Base-by-base conservation (phyloP, 2,113 vertebrate genomes). In the Cyprinodon brontotheroides region DNA sequence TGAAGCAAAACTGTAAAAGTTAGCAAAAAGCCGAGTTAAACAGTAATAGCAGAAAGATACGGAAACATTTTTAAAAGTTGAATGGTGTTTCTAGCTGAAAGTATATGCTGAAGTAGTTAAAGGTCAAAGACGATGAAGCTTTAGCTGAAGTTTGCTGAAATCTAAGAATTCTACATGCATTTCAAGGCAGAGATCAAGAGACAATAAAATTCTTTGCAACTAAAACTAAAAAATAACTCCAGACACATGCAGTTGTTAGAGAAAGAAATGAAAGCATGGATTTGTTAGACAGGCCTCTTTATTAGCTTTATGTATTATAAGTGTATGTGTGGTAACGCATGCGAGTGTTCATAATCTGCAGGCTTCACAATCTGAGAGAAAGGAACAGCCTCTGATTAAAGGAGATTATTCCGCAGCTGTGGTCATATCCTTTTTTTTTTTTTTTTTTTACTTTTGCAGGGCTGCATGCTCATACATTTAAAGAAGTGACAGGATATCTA, bases 191-290 rank as follows among this genome's bases (percentile, higher is more conserved):
- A 29, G 68, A 87, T 86, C 71, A 86, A 70, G 77, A 64, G 45
- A 70, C 65, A 75, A 15, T n/a, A 41, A 20, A 81, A 69, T 84
- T 80, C 77, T 77, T 61, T 72, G 74, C 81, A 81, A 57, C 77
- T 77, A 76, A 87, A 89, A 78, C 72, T 75, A 50, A 79, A 29
- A 85, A 72, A 65, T 83, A 72, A 73, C 75, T 90, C 68, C 64
- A 75, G 70, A 86, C 77, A 78, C 47, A 76, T 71, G 45, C 79
- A 65, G 72, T 72, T 75, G 63, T 61, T 74, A 65, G 69, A 78
- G 68, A 60, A 86, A 79, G 78, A 67, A 87, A 86, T 84, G 79
- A 87, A 82, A 83, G 70, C 63, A 43, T 22, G 7, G 45, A 81
- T 81, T 90, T 75, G 87, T 89, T 79, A 88, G 67, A 38, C 4